These are phyloP conservation scores for Tetrao urogallus DNA, from an alignment of 2,113 vertebrate genomes.

Conservation along the genomic window DNA sequence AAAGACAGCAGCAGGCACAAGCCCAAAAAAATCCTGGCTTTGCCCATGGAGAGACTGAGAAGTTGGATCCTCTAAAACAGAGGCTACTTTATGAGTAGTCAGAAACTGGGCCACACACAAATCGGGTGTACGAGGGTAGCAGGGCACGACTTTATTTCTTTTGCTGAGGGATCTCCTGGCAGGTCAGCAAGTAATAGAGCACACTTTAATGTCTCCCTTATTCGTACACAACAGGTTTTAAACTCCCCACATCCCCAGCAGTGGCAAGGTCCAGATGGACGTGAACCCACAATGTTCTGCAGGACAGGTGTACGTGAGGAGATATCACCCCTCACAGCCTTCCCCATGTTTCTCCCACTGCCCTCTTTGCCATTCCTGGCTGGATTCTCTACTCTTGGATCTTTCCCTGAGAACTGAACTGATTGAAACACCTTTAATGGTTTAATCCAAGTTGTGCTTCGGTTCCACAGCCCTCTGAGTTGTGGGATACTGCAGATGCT, in stretches of 20 bases:
- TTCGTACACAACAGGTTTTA: not conserved
- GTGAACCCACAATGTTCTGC: not conserved
- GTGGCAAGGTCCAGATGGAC: not conserved
- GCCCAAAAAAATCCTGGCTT: slow-evolving; percentile 69
- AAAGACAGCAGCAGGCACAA: slow-evolving; percentile 50
- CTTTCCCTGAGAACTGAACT: not conserved
- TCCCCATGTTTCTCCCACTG: not conserved
- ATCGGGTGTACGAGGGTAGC: not conserved
- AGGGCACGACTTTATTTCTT: not conserved
- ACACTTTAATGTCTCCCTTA: not conserved
- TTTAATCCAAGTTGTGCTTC: slow-evolving; percentile 58
- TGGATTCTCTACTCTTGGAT: not conserved
- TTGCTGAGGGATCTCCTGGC: slow-evolving; percentile 4
- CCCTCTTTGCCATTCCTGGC: slow-evolving; percentile 9
- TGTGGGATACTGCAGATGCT: not conserved
- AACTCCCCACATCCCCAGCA: not conserved
- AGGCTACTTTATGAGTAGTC: slow-evolving; percentile 72
- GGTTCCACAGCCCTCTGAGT: not conserved
- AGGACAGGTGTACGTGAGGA: not conserved
- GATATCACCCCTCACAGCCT: not conserved
- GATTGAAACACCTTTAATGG: slow-evolving; percentile 27
- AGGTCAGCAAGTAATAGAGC: not conserved
- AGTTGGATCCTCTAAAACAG: slow-evolving; percentile 69
- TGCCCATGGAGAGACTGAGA: slow-evolving; percentile 70
- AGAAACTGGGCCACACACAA: slow-evolving; percentile 65